Base-by-base conservation (phyloP, 1,140 invertebrate species). In the Euborellia annulipes region DNA sequence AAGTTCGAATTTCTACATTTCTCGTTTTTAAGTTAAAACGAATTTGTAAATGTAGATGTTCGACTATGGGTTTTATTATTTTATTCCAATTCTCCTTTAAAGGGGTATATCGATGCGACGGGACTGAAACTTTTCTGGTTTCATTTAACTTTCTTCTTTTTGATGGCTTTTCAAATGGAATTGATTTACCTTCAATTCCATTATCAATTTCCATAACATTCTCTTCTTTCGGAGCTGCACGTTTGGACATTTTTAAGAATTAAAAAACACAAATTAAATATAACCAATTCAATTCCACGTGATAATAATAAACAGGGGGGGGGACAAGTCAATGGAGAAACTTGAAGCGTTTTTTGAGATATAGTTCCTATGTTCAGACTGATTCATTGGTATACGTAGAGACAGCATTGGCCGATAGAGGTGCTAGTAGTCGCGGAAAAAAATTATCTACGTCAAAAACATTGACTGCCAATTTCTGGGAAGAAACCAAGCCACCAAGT, bases 21-120 rank as follows among this genome's bases (percentile, higher is more conserved):
- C 85, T 68, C 2, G 81, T 79, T 68, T 86, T 93, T 36, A 93
- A 68, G 66, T 98, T 98, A 57, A 95, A 98, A 45, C 94, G 68
- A 37, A 98, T 81, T 70, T 98, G 88, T 13, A 98, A 66, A 50
- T 94, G 74, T 23, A 99, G 68, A 63, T 98, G 85, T 62, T 98
- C 90, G 3, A 98, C 93, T 20, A 98, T 72, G 0, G 94, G 93
- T 42, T 83, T 86, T 57, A 94, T 95, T 53, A 99, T 93, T 66
- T 97, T 93, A 62, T 91, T 68, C 95, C 95, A 99, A 58, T 88
- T 89, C 59, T 95, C 84, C 67, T 95, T 95, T 1, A 99, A 58
- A 13, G 93, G 90, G 22, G 85, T 82, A 55, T 92, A 93, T 62
- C 95, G 78, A 62, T 77, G 76, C 39, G 71, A 58, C 36, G 78